Evolutionary conservation across 35 echinoderm and acorn worm genomes (phyloP), one percentile per base, ranked within the genome.

Genomic region (Ophioderma brevispina): DNA sequence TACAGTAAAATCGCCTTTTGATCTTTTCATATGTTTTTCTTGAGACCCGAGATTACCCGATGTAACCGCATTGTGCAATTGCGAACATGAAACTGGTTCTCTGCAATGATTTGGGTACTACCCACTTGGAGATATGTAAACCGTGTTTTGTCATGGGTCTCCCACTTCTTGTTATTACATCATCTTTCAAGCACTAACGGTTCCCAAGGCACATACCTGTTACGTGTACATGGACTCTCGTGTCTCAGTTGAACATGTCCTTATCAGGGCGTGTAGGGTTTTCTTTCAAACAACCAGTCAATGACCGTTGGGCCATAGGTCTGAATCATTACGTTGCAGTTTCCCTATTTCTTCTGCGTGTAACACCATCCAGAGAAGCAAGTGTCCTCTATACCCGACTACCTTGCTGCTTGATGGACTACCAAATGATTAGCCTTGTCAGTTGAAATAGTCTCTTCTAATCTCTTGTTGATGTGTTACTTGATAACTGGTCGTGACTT

Each of bases 1-100:
- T 87, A 78, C 85, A 87, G 70, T 87, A 87, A 63, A 77, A 87
- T 41, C 64, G 18, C 2, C 39, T 33, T 78, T 78, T 77, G 2
- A 38, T 87, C 33, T 78, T 77, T 0, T 40, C 1, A 17, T 35
- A 13, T 40, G 85, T 77, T 42, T 87, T 87, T 39, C 78, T n/a
- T n/a, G 77, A 14, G 78, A 1, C 0, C 85, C 85, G 1, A 87
- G 40, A 25, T 88, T 75, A 10, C 36, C 86, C 2, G 86, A 78
- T 18, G 76, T 79, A 3, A 88, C 75, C 0, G 86, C 39, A 42
- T 88, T 39, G 25, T 87, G 85, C 38, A 35, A n/a, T 76, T 1
- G 85, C 64, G 11, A 34, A 36, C 37, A 87, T 25, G 1, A 87
- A n/a, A n/a, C n/a, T 30, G 34, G 85, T 76, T 14, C 32, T 41